These are phyloP conservation scores for Hippocampus kuda DNA, from an alignment of 2,797 vertebrate genomes.

Conservation along the genomic window DNA sequence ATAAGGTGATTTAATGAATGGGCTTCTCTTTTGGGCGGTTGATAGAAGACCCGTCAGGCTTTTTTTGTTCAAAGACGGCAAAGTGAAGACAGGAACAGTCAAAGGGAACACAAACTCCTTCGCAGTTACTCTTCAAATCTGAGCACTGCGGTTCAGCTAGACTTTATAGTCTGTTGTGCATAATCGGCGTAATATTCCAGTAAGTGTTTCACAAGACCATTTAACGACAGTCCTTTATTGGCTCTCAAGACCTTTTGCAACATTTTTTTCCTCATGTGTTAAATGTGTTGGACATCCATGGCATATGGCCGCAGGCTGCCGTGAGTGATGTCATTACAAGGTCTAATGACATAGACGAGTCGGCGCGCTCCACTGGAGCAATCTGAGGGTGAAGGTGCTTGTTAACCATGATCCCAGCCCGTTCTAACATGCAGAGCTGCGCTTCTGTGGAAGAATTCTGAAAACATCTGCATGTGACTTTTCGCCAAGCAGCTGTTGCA, in stretches of 20 bases:
- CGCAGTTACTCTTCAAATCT: background rate
- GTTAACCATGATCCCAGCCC: background rate
- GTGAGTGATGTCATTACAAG: slow-evolving; percentile 48
- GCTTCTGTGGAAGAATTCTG: slow-evolving; percentile 2
- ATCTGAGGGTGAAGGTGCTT: background rate
- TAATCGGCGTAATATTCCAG: slow-evolving; percentile 38
- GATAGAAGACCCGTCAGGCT: slow-evolving; percentile 28
- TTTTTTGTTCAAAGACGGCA: slow-evolving; percentile 17
- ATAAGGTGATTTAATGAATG: slow-evolving; percentile 27
- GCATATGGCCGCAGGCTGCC: slow-evolving; percentile 34
- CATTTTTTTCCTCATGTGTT: slow-evolving; percentile 32
- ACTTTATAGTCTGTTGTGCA: slow-evolving; percentile 26
- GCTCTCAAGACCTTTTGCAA: slow-evolving; percentile 23
- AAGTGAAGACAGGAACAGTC: slow-evolving; percentile 11
- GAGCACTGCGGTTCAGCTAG: slow-evolving; percentile 10
- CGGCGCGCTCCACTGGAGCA: background rate
- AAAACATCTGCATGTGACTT: slow-evolving; percentile 40
- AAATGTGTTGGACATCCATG: slow-evolving; percentile 40
- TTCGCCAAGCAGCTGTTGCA: slow-evolving; percentile 48
- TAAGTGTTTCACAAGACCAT: slow-evolving; percentile 36
- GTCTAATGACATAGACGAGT: slow-evolving; percentile 29
- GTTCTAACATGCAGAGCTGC: background rate
- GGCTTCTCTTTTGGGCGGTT: slow-evolving; percentile 38
- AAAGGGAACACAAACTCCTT: background rate
- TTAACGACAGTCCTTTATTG: slow-evolving; percentile 41